Evolutionary conservation across 1,140 invertebrate genomes (phyloP).

Genomic region (Hylaeus anthracinus): DNA sequence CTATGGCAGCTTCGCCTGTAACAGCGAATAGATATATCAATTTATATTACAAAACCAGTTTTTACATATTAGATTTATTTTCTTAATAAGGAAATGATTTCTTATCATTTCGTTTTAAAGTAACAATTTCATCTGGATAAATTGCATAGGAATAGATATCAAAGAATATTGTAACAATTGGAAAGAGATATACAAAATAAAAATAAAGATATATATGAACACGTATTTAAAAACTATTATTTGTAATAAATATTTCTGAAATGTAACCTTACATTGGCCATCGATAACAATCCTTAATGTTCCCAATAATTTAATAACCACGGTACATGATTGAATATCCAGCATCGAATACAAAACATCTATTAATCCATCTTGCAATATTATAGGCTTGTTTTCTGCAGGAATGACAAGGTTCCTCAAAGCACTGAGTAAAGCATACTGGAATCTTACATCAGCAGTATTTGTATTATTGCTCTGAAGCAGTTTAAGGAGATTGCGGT

Average conservation of each 20-base stretch:
- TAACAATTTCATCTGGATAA: too few relatives aligned
- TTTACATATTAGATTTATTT: background rate
- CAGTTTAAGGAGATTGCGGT: constrained; percentile 86
- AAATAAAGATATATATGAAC: constrained; percentile 15
- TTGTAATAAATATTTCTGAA: background rate
- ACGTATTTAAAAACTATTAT: constrained; percentile 36
- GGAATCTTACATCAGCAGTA: constrained; percentile 87
- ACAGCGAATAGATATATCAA: background rate
- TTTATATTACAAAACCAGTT: constrained; percentile 6
- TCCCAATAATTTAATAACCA: constrained; percentile 93
- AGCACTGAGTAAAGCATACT: constrained; percentile 91
- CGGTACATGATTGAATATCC: constrained; percentile 87
- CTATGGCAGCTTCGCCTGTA: constrained; percentile 84
- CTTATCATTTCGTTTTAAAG: too few relatives aligned
- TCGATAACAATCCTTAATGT: constrained; percentile 92
- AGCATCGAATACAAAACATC: constrained; percentile 87
- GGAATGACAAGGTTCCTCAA: constrained; percentile 92
- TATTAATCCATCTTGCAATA: constrained; percentile 88
- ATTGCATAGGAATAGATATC: too few relatives aligned
- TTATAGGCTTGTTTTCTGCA: constrained; percentile 86
- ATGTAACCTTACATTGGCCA: constrained; percentile 84
- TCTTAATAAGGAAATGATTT: too few relatives aligned
- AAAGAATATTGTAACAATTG: background rate
- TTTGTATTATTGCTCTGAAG: constrained; percentile 82
- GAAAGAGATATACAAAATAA: constrained; percentile 13